phyloP scores from a whole-genome alignment of 2,797 vertebrate species.

The Girardinus metallicus region DNA sequence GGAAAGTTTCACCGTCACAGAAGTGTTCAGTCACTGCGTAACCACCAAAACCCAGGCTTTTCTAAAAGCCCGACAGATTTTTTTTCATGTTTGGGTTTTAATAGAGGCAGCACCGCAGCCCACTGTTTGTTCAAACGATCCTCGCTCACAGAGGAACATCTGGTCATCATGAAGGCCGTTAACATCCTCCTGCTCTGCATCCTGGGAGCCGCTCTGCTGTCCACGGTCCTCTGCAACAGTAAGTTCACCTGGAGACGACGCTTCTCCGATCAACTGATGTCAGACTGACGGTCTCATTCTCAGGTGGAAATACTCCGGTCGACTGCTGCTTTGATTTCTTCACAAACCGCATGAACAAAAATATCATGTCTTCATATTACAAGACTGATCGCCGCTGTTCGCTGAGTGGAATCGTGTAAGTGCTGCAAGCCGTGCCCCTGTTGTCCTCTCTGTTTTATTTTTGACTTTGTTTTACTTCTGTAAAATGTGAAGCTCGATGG shows the following conservation, averaged over 20 bases:
- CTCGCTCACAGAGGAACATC: neutral
- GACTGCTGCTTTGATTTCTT: constrained; percentile 53
- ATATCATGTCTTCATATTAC: rapidly evolving
- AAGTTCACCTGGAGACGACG: neutral
- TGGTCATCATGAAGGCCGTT: constrained; percentile 44
- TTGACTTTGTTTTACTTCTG: neutral
- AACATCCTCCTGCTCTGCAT: constrained; percentile 58
- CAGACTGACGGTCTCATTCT: rapidly evolving
- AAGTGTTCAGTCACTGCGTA: neutral
- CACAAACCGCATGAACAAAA: neutral
- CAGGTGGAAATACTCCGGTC: neutral
- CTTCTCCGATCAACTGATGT: neutral
- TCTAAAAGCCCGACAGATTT: neutral
- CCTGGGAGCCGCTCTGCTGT: constrained; percentile 43
- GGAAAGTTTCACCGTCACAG: constrained; percentile 36
- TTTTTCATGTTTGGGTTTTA: neutral
- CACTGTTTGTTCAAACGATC: neutral
- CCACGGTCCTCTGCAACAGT: constrained; percentile 1
- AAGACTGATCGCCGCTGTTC: constrained; percentile 21
- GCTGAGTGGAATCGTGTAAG: neutral
- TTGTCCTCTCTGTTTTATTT: neutral
- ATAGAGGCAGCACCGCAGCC: constrained; percentile 1
- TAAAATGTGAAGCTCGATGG: neutral
- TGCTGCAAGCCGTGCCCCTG: too few species aligned
- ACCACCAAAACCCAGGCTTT: constrained; percentile 28